A percentile compares a stretch with the other conserved stretches of the same genome.
These are phyloP conservation scores for Hesperophylax magnus DNA, from an alignment of 1,140 invertebrate genomes.

Conservation along the genomic window DNA sequence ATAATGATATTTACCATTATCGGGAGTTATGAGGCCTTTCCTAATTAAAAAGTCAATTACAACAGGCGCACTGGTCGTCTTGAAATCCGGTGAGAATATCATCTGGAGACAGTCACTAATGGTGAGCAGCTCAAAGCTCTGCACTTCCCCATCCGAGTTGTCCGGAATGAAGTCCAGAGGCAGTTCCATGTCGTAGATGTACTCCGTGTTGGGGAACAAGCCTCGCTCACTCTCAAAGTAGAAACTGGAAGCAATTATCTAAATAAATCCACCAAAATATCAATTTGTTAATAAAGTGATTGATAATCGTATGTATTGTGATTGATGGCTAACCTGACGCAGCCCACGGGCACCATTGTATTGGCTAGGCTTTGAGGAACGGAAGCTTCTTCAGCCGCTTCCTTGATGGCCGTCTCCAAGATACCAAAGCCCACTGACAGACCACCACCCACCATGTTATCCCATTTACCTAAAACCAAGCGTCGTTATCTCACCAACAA, in stretches of 20 bases:
- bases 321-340: slow-evolving; percentile 78
- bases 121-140: slow-evolving; percentile 88
- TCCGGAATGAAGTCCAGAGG: slow-evolving; percentile 90
- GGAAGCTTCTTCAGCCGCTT: slow-evolving; percentile 94
- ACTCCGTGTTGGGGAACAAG: slow-evolving; percentile 94
- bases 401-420: slow-evolving; percentile 91
- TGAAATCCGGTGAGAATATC: slow-evolving; percentile 87
- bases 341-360: slow-evolving; percentile 84
- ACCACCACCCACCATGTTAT: slow-evolving; percentile 96
- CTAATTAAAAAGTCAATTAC: slow-evolving; percentile 93
- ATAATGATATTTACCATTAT: slow-evolving; percentile 80
- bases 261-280: neutral
- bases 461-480: slow-evolving; percentile 79
- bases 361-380: slow-evolving; percentile 81
- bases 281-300: too few relatives aligned
- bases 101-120: slow-evolving; percentile 85
- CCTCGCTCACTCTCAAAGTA: slow-evolving; percentile 94
- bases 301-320: too few relatives aligned
- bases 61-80: slow-evolving; percentile 92
- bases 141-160: slow-evolving; percentile 94
- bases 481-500: neutral
- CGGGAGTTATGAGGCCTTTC: slow-evolving; percentile 89
- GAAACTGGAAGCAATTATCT: slow-evolving; percentile 73
- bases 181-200: slow-evolving; percentile 94
- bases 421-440: slow-evolving; percentile 90